phyloP scores from a whole-genome alignment of 2,797 vertebrate species.

The Xiphophorus birchmanni region DNA sequence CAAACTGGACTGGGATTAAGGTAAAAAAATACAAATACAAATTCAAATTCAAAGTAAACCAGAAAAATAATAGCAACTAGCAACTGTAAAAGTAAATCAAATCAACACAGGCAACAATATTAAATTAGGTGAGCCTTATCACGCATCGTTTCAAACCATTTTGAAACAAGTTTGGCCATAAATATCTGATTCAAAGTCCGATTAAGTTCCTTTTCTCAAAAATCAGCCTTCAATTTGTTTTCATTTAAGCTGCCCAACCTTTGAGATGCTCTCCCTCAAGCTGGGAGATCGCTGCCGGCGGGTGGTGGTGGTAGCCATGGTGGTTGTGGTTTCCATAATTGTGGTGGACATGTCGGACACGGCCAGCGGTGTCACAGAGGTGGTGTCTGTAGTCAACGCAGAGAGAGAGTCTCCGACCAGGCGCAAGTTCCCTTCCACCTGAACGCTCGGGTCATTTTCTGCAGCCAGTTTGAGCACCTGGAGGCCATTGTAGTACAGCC shows the following conservation, averaged over 20 bases:
- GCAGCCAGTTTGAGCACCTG: conserved; percentile 95
- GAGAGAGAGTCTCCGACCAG: conserved; percentile 92
- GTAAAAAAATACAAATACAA: too few relatives aligned
- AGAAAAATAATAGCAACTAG: too few relatives aligned
- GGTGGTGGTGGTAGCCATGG: conserved; percentile 96
- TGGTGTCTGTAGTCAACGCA: conserved; percentile 88
- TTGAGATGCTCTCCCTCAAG: conserved; percentile 92
- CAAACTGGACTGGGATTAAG: not conserved
- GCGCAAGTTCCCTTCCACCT: conserved; percentile 90
- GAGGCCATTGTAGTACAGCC: conserved; percentile 96
- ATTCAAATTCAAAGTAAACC: too few relatives aligned
- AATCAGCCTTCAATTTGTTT: conserved; percentile 13
- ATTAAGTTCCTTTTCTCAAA: not conserved
- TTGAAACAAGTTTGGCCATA: not conserved
- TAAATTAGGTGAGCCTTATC: not conserved
- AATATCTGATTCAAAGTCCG: not conserved
- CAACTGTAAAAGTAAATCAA: not conserved
- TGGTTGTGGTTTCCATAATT: conserved; percentile 98
- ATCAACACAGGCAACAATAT: not conserved
- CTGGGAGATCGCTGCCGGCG: conserved; percentile 93
- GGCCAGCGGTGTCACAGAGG: conserved; percentile 89
- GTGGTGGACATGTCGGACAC: conserved; percentile 95
- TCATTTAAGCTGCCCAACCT: conserved; percentile 71
- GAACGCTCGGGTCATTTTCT: conserved; percentile 91
- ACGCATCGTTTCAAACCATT: not conserved